These are phyloP conservation scores for Pavo muticus DNA, from an alignment of 2,113 vertebrate species.

Conservation along the genomic window DNA sequence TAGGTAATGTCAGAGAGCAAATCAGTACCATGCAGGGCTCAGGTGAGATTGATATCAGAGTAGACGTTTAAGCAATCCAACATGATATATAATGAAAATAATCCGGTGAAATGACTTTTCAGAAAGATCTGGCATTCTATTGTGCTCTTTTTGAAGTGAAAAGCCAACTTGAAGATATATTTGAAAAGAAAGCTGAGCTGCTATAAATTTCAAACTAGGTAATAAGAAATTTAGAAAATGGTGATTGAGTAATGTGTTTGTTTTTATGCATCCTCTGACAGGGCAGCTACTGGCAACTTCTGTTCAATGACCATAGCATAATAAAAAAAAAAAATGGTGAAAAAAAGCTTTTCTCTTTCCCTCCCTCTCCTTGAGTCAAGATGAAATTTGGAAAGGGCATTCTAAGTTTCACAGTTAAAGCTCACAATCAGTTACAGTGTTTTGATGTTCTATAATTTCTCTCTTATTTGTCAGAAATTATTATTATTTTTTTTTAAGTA, in stretches of 20 bases:
- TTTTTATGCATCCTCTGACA: background rate
- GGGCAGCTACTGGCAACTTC: background rate
- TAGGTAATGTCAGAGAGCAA: background rate
- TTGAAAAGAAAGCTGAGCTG: background rate
- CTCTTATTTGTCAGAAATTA: background rate
- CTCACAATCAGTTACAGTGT: rapidly evolving
- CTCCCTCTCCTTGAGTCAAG: background rate
- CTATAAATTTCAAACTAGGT: background rate
- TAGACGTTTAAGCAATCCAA: background rate
- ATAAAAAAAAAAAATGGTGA: background rate
- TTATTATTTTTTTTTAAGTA: too few species aligned
- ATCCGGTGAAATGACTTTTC: background rate
- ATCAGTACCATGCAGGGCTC: background rate
- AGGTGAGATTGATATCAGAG: constrained; percentile 1
- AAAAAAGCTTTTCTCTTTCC: background rate
- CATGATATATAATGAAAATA: constrained; percentile 17
- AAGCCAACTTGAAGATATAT: background rate
- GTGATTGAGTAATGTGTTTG: background rate
- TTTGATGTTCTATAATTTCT: background rate
- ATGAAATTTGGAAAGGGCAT: background rate
- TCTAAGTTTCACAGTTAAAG: background rate
- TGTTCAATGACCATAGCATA: background rate
- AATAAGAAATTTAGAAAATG: background rate
- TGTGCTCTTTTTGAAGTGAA: background rate
- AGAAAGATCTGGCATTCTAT: background rate